Percentiles rank a stretch among this genome's conserved stretches.
Evolutionary conservation across 1,140 invertebrate genomes (phyloP).

Genomic region (Drosophila parvula): DNA sequence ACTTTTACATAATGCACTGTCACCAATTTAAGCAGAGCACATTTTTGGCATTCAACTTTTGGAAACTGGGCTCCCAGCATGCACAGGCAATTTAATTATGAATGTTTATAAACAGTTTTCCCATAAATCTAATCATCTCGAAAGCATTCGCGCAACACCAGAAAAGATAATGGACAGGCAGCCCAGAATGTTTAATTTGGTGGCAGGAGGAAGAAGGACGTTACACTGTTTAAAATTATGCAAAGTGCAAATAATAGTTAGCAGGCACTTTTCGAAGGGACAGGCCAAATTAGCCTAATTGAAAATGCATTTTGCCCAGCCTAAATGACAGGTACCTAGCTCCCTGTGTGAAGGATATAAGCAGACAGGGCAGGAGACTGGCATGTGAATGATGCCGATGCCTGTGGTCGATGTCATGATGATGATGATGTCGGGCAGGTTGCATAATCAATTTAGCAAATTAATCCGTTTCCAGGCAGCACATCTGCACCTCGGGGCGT

Average conservation of each 20-base stretch:
- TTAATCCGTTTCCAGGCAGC: slow-evolving; percentile 44
- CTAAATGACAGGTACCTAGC: slow-evolving; percentile 1
- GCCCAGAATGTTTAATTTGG: slow-evolving; percentile 2
- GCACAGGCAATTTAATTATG: slow-evolving; percentile 37
- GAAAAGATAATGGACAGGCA: slow-evolving; percentile 21
- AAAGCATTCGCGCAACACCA: slow-evolving; percentile 18
- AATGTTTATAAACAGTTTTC: slow-evolving; percentile 15
- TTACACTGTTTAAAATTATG: slow-evolving; percentile 7
- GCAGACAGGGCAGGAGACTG: slow-evolving; percentile 23
- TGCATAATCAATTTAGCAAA: slow-evolving; percentile 64
- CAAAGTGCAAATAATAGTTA: slow-evolving; percentile 13
- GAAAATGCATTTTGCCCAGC: slow-evolving; percentile 33
- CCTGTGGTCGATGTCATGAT: slow-evolving; percentile 17
- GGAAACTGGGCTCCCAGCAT: neutral
- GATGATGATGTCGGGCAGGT: slow-evolving; percentile 28
- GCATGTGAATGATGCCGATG: slow-evolving; percentile 11
- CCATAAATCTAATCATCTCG: slow-evolving; percentile 58
- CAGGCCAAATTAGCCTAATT: slow-evolving; percentile 51
- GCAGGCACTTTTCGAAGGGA: neutral
- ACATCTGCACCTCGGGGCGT: slow-evolving; percentile 1
- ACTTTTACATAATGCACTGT: neutral
- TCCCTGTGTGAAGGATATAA: neutral
- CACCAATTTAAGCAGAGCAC: neutral
- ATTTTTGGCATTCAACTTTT: slow-evolving; percentile 13
- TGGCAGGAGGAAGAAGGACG: slow-evolving; percentile 1